phyloP scores from a whole-genome alignment of 2,888 invertebrate genomes.

The Lutraria lutraria region DNA sequence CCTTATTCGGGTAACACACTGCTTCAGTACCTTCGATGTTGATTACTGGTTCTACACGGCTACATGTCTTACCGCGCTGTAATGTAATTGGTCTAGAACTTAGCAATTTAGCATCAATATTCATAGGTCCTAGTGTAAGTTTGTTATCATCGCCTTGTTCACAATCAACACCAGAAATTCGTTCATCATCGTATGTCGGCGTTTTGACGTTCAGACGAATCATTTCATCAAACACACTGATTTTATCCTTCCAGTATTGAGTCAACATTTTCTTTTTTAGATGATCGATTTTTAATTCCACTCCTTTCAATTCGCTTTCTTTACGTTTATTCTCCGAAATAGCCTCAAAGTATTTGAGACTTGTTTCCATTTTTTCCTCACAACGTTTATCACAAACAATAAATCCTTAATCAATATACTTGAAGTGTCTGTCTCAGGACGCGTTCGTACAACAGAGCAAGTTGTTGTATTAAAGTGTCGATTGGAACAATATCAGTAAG shows the following conservation, averaged over 20 bases:
- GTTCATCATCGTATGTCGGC: constrained; percentile 56
- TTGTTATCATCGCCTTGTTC: constrained; percentile 33
- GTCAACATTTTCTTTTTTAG: constrained; percentile 69
- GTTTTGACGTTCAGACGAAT: constrained; percentile 73
- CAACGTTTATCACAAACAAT: background rate
- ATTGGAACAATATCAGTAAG: constrained; percentile 21
- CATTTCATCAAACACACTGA: constrained; percentile 73
- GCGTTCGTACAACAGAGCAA: background rate
- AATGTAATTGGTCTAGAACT: constrained; percentile 70
- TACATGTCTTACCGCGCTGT: constrained; percentile 62
- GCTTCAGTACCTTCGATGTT: constrained; percentile 73
- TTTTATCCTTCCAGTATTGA: constrained; percentile 75
- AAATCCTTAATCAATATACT: background rate
- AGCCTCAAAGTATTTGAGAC: constrained; percentile 72
- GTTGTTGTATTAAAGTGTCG: constrained; percentile 2
- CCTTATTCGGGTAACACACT: constrained; percentile 74
- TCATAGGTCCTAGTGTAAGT: constrained; percentile 64
- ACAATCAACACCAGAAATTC: background rate
- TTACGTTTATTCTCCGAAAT: constrained; percentile 72
- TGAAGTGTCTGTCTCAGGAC: background rate
- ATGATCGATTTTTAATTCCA: constrained; percentile 69
- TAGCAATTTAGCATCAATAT: constrained; percentile 71
- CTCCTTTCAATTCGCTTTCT: constrained; percentile 64
- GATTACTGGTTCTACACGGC: constrained; percentile 69
- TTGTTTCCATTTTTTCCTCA: constrained; percentile 55